Conservation (phyloP, 2,888 invertebrate genomes). For the Drosophila kokeensis region DNA sequence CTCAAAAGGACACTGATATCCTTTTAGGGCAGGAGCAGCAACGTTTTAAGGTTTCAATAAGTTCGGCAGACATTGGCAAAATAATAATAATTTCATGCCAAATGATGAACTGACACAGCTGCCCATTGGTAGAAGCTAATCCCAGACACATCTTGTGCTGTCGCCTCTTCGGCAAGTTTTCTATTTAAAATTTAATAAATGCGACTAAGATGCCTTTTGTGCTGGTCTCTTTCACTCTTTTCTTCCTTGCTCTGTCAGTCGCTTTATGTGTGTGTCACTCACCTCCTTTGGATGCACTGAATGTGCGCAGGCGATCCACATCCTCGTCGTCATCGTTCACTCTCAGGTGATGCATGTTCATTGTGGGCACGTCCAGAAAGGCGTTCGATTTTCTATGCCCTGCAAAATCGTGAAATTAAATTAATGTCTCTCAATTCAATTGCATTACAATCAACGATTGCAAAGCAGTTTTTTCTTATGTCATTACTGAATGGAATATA, state of each 20-base stretch:
- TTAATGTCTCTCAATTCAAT: conserved; percentile 24
- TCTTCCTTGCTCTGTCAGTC: not conserved
- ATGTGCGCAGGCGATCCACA: conserved; percentile 95
- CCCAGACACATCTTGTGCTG: conserved; percentile 39
- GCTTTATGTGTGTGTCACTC: conserved; percentile 60
- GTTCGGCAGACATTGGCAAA: conserved; percentile 29
- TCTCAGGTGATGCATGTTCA: conserved; percentile 85
- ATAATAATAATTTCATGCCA: conserved; percentile 52
- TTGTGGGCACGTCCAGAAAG: conserved; percentile 88
- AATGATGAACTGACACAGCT: conserved; percentile 19
- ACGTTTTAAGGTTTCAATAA: conserved; percentile 66
- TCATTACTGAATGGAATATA: not conserved
- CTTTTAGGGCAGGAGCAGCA: conserved; percentile 36
- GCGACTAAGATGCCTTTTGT: conserved; percentile 38
- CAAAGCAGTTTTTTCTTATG: not conserved
- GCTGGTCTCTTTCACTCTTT: not conserved
- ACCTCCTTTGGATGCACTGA: conserved; percentile 96
- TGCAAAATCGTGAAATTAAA: conserved; percentile 60
- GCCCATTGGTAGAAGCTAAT: conserved; percentile 45
- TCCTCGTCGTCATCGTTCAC: conserved; percentile 89
- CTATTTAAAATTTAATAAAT: conserved; percentile 73
- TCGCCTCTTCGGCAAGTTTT: conserved; percentile 58
- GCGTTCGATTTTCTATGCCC: conserved; percentile 88
- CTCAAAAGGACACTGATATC: conserved; percentile 66
- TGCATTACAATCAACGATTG: conserved; percentile 36